Conservation (phyloP, 1,140 invertebrate genomes). For the Apis mellifera region DNA sequence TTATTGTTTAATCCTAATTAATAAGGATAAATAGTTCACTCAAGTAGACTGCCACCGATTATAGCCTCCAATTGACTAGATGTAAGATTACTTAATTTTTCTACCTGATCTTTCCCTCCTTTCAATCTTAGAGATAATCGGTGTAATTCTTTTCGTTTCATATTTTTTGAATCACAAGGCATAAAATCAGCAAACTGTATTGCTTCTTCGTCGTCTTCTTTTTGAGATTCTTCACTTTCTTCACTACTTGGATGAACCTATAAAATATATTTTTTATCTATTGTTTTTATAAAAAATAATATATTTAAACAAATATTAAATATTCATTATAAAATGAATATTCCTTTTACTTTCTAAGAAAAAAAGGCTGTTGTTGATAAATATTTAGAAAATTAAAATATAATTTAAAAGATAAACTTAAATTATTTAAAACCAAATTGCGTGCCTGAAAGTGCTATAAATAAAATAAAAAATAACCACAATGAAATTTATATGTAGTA, state of each 20-base stretch:
- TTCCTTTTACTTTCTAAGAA: neutral
- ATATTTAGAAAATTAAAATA: neutral
- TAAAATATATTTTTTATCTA: slow-evolving; percentile 48
- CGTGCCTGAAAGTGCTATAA: neutral
- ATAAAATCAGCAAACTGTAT: slow-evolving; percentile 27
- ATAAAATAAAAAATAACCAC: slow-evolving; percentile 9
- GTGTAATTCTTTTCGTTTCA: slow-evolving; percentile 44
- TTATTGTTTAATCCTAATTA: neutral
- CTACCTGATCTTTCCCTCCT: slow-evolving; percentile 35
- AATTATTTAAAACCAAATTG: neutral
- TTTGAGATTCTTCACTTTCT: slow-evolving; percentile 70
- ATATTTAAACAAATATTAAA: neutral
- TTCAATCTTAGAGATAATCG: slow-evolving; percentile 42
- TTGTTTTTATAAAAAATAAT: neutral
- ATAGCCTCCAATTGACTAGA: slow-evolving; percentile 71
- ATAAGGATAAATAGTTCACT: slow-evolving; percentile 31
- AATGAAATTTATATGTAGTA: slow-evolving; percentile 15
- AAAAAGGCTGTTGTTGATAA: slow-evolving; percentile 5
- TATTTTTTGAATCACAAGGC: slow-evolving; percentile 40
- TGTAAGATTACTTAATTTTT: slow-evolving; percentile 63
- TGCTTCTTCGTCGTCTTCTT: slow-evolving; percentile 64
- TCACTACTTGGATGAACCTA: slow-evolving; percentile 73
- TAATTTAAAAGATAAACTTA: neutral
- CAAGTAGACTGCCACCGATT: slow-evolving; percentile 62
- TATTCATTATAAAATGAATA: neutral